phyloP scores from a whole-genome alignment of 2,113 vertebrate genomes.

The Atrichornis clamosus region DNA sequence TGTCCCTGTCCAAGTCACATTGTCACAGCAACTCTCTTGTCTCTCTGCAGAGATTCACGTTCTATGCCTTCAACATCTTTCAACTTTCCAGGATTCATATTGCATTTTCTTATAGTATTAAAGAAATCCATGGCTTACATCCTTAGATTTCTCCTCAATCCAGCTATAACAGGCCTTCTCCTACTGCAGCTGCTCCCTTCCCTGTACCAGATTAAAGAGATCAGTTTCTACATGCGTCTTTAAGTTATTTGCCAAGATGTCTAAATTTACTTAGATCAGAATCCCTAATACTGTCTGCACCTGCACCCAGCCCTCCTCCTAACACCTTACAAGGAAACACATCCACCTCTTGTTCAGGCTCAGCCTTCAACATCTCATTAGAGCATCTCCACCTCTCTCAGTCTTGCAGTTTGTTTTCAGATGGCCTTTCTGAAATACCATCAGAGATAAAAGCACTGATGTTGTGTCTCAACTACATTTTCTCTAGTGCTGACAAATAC shows the following conservation, averaged over 20 bases:
- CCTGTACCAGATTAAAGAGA: not conserved
- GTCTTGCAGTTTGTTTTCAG: not conserved
- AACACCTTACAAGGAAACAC: not conserved
- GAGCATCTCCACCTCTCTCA: not conserved
- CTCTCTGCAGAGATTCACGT: not conserved
- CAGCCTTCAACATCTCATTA: not conserved
- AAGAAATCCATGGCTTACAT: not conserved
- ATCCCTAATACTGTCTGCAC: not conserved
- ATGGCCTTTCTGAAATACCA: not conserved
- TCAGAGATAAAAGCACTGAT: not conserved
- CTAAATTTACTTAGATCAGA: not conserved
- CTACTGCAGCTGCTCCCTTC: not conserved
- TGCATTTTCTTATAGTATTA: not conserved
- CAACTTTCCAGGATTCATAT: not conserved
- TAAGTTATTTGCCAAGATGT: not conserved
- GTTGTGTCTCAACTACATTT: not conserved
- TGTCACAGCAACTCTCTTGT: not conserved
- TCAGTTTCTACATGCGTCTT: not conserved
- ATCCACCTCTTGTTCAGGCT: not conserved
- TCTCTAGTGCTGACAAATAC: not conserved
- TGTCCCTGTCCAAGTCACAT: not conserved
- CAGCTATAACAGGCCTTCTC: not conserved
- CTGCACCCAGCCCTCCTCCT: not conserved
- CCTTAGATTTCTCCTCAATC: not conserved
- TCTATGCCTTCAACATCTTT: not conserved